Conservation (phyloP, 2,113 vertebrate species). For the Lepidothrix coronata region DNA sequence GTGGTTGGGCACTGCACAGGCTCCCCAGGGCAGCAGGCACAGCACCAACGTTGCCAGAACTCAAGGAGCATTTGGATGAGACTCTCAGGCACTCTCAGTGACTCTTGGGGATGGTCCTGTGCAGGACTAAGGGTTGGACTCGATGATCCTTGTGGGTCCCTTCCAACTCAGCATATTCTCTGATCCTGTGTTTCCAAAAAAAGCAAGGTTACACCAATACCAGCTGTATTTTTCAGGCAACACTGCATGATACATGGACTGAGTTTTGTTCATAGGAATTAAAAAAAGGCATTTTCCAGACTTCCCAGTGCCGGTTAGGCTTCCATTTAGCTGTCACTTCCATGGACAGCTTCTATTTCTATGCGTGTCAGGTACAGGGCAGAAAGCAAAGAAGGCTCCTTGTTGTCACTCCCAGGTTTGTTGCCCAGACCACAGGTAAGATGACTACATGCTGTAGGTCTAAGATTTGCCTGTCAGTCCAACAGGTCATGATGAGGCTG, state of each 20-base stretch:
- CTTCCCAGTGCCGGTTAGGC: background rate
- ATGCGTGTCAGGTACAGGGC: background rate
- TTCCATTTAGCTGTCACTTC: background rate
- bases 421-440: background rate
- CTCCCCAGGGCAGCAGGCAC: background rate
- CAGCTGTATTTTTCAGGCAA: background rate
- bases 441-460: accelerated
- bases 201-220: background rate
- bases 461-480: background rate
- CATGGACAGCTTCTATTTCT: accelerated
- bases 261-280: background rate
- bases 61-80: background rate
- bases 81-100: background rate
- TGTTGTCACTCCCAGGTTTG: background rate
- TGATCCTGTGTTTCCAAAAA: background rate
- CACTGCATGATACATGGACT: accelerated
- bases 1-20: background rate
- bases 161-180: background rate
- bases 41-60: background rate
- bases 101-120: background rate
- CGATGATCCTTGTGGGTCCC: background rate
- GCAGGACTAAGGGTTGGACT: background rate
- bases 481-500: background rate
- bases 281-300: background rate
- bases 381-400: background rate